phyloP scores from a whole-genome alignment of 2,797 vertebrate species.

The Phalanger gymnotis region DNA sequence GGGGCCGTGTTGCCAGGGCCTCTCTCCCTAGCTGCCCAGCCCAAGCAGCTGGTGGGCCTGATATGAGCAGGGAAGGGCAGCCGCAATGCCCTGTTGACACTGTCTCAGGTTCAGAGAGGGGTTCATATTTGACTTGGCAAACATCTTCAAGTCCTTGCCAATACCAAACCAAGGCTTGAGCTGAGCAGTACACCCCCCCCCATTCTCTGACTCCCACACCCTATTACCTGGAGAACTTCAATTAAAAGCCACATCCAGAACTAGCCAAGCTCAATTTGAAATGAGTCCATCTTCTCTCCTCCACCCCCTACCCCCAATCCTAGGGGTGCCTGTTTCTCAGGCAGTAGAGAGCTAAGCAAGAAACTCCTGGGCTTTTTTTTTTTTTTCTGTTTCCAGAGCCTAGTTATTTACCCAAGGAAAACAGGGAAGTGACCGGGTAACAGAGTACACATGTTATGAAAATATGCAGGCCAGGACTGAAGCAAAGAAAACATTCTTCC shows the following conservation, averaged over 20 bases:
- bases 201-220: conserved; percentile 59
- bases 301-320: not conserved
- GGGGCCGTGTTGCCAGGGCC: not conserved
- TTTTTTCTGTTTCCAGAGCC: conserved; percentile 78
- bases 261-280: conserved; percentile 67
- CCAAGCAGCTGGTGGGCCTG: conserved; percentile 27
- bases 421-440: conserved; percentile 86
- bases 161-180: conserved; percentile 24
- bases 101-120: conserved; percentile 62
- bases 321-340: conserved; percentile 24
- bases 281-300: conserved; percentile 55
- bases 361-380: conserved; percentile 71
- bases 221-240: conserved; percentile 75
- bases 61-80: conserved; percentile 49
- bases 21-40: not conserved
- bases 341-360: not conserved
- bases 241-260: conserved; percentile 76
- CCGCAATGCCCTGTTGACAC: conserved; percentile 44
- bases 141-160: conserved; percentile 23
- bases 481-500: conserved; percentile 88
- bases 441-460: conserved; percentile 87
- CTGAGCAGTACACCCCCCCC: not conserved
- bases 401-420: conserved; percentile 87
- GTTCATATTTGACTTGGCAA: conserved; percentile 72
- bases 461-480: conserved; percentile 84